Percentiles rank a stretch among this genome's conserved stretches.
Evolutionary conservation across 2,113 vertebrate species (phyloP).

Genomic region (Hipposideros armiger): DNA sequence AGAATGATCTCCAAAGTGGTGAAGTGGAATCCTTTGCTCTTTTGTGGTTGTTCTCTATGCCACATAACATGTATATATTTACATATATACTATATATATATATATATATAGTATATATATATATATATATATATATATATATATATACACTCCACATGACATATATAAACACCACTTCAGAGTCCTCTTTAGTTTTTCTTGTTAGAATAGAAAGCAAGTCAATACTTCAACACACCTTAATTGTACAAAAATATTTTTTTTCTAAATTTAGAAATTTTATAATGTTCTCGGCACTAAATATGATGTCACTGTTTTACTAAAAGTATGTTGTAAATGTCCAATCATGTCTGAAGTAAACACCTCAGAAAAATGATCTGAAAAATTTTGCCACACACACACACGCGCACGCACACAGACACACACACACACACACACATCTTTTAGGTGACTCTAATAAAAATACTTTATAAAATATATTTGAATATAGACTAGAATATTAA

Average conservation of each 20-base stretch:
- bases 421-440: neutral
- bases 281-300: neutral
- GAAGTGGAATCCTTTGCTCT: neutral
- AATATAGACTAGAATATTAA: neutral
- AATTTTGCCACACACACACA: neutral
- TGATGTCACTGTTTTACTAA: neutral
- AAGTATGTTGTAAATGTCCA: constrained; percentile 10
- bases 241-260: neutral
- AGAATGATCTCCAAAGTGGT: neutral
- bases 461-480: neutral
- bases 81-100: neutral
- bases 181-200: neutral
- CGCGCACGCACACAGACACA: neutral
- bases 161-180: neutral
- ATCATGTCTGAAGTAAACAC: neutral
- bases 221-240: neutral
- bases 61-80: neutral
- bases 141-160: neutral
- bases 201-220: neutral
- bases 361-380: neutral
- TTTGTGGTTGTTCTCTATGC: neutral
- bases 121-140: neutral
- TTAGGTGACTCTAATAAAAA: neutral
- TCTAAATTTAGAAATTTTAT: constrained; percentile 40
- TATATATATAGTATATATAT: neutral